Conservation (phyloP, 2,797 vertebrate species). For the Echiichthys vipera region DNA sequence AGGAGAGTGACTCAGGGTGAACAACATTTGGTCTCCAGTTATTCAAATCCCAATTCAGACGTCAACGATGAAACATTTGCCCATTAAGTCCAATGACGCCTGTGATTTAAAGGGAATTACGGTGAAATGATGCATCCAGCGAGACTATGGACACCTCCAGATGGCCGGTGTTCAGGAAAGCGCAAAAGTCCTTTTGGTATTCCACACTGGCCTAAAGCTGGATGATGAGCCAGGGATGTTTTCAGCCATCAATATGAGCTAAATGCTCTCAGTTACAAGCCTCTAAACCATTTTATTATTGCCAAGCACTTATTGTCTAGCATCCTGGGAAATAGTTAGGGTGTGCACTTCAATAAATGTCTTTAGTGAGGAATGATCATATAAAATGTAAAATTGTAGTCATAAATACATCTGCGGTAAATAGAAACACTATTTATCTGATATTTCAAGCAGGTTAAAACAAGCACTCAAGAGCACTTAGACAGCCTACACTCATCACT, state of each 20-base stretch:
- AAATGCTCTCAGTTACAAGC: conserved; percentile 67
- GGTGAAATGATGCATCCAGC: conserved; percentile 84
- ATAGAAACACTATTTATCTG: conserved; percentile 20
- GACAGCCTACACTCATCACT: conserved; percentile 9
- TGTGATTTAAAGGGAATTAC: conserved; percentile 85
- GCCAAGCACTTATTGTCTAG: conserved; percentile 35
- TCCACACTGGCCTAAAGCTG: conserved; percentile 55
- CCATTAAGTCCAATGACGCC: conserved; percentile 85
- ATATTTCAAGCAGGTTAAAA: conserved; percentile 16
- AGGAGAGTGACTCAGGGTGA: conserved; percentile 78
- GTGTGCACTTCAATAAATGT: conserved; percentile 47
- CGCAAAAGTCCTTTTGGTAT: conserved; percentile 67
- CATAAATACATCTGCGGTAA: conserved; percentile 28
- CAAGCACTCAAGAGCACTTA: conserved; percentile 9
- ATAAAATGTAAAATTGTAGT: conserved; percentile 41
- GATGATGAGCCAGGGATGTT: conserved; percentile 61
- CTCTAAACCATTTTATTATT: conserved; percentile 72
- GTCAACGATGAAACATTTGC: conserved; percentile 82
- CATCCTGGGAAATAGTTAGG: conserved; percentile 41
- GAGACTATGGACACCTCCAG: conserved; percentile 79
- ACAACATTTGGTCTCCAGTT: conserved; percentile 78
- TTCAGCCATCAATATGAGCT: conserved; percentile 54
- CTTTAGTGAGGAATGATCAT: conserved; percentile 49
- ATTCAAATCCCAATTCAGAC: conserved; percentile 77
- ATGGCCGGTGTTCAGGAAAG: conserved; percentile 81